phyloP scores from a whole-genome alignment of 1,140 invertebrate genomes.

The Drosophila insularis region DNA sequence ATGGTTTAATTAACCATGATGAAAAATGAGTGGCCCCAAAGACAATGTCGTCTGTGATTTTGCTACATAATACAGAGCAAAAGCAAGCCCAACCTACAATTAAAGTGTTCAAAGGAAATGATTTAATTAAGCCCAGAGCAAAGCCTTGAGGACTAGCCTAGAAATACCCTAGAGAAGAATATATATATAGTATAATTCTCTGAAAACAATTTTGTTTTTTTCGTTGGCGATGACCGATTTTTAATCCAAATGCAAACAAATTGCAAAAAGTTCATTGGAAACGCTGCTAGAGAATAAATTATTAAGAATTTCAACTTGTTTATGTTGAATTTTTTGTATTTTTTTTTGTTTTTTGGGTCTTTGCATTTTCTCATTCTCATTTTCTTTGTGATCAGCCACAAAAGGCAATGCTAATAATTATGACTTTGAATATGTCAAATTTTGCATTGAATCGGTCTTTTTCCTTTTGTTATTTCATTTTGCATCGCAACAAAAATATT shows the following conservation, averaged over 20 bases:
- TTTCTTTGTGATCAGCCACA: conserved; percentile 34
- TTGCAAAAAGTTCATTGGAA: conserved; percentile 73
- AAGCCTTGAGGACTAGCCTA: conserved; percentile 52
- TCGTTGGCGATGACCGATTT: not conserved
- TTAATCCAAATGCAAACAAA: conserved; percentile 61
- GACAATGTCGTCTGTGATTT: conserved; percentile 9
- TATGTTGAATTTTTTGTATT: conserved; percentile 28
- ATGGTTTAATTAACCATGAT: conserved; percentile 71
- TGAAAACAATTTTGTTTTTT: conserved; percentile 23
- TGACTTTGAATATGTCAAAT: conserved; percentile 51
- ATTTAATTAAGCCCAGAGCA: not conserved
- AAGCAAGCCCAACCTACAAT: conserved; percentile 9
- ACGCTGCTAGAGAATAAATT: conserved; percentile 64
- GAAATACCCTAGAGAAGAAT: conserved; percentile 27
- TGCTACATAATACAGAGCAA: not conserved
- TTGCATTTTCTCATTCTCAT: not conserved
- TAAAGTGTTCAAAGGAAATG: conserved; percentile 16
- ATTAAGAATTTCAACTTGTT: conserved; percentile 62
- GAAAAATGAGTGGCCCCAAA: conserved; percentile 64
- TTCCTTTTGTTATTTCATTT: conserved; percentile 14
- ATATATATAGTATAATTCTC: not conserved
- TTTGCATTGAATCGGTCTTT: conserved; percentile 20
- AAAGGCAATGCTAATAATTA: conserved; percentile 72
- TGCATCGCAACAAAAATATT: conserved; percentile 41
- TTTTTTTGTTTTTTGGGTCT: conserved; percentile 23